These are phyloP conservation scores for Montipora capitata DNA, from an alignment of 92 coral and sea anemone genomes.

Conservation along the genomic window DNA sequence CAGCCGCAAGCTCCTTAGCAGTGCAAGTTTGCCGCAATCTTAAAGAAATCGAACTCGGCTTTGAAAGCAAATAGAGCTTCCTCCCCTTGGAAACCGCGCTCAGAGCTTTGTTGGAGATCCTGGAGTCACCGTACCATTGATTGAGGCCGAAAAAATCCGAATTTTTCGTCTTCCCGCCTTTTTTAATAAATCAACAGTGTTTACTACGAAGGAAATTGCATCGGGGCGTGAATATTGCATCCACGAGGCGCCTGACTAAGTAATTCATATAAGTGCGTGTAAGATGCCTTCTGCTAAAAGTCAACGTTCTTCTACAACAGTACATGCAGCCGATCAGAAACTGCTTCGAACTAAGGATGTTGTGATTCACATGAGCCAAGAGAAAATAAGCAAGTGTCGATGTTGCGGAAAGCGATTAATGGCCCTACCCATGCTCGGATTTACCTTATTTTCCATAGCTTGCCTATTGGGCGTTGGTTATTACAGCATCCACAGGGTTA, in stretches of 20 bases:
- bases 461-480: constrained; percentile 81
- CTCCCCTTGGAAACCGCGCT: background rate
- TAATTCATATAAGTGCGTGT: background rate
- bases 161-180: constrained; percentile 51
- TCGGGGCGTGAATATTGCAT: background rate
- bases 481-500: constrained; percentile 77
- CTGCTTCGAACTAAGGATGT: constrained; percentile 63
- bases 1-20: constrained; percentile 50
- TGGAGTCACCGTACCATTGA: background rate
- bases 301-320: background rate
- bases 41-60: constrained; percentile 24
- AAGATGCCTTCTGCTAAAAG: constrained; percentile 52
- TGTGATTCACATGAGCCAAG: constrained; percentile 20
- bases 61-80: constrained; percentile 7
- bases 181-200: constrained; percentile 43
- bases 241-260: constrained; percentile 2
- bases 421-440: constrained; percentile 78
- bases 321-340: constrained; percentile 39
- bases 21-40: constrained; percentile 13
- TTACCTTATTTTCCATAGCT: constrained; percentile 84
- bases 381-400: constrained; percentile 34
- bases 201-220: constrained; percentile 38
- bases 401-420: constrained; percentile 81
- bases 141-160: background rate
- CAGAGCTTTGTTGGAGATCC: background rate